Base-by-base conservation (phyloP, 2,888 invertebrate species). In the Brenthis hecate region DNA sequence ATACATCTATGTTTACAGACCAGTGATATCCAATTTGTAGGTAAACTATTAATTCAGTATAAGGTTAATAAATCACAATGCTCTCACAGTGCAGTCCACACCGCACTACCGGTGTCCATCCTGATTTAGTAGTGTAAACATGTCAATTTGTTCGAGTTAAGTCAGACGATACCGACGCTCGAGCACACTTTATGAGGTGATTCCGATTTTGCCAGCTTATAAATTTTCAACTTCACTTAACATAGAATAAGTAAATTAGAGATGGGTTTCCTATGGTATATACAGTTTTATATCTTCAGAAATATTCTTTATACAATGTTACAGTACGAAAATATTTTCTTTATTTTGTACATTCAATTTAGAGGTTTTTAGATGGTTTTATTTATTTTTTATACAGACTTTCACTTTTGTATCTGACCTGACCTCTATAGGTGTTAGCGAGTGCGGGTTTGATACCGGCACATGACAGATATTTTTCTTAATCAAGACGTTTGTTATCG, bases 191-290 rank as follows among this genome's bases (percentile, higher is more conserved):
- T 85, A 81, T 76, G 82, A 68, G 76, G 84, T 82, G 81, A 79
- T 84, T 85, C 85, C 79, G 78, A 86, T 85, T 87, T 87, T 80
- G 86, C 80, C 81, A 84, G 82, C 80, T 86, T 85, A 84, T 86
- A 86, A 84, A 87, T 88, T 85, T 81, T 62, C 43, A 43, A 51
- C 36, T 54, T 72, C 78, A 73, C 76, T 74, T 74, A 69, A 73
- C 60, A 60, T 50, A 60, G 60, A 60, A 28, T 60, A 60, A 60
- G 60, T 60, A 14, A 32, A 60, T 32, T n/a, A 50, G 60, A 60
- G 28, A 60, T 6, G 50, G 32, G 60, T n/a, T 60, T 36, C 8
- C 8, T 2, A 36, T 8, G 36, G 11, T 43, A 43, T 43, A 43
- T 11, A 43, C 36, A 43, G 11, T 43, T 43, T 11, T 43, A 43